phyloP scores from a whole-genome alignment of 2,797 vertebrate genomes.

The Morelia viridis region DNA sequence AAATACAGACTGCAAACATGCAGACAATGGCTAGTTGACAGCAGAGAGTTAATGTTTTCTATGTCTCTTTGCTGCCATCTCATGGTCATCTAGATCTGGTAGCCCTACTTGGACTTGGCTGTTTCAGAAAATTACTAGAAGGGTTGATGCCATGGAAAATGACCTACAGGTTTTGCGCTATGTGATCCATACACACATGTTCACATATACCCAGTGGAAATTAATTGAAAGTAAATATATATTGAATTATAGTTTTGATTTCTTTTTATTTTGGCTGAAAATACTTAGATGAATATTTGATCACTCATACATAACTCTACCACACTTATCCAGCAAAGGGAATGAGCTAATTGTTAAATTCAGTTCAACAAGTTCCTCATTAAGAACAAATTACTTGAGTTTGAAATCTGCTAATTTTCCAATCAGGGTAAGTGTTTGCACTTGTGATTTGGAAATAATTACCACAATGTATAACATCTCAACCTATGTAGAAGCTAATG shows the following conservation, averaged over 20 bases:
- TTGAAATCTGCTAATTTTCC: constrained; percentile 82
- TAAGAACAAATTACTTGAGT: constrained; percentile 79
- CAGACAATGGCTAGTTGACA: neutral
- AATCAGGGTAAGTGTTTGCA: constrained; percentile 82
- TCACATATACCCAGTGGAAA: neutral
- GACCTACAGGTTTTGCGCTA: neutral
- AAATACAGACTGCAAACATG: neutral
- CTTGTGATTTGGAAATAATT: constrained; percentile 82
- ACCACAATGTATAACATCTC: constrained; percentile 76
- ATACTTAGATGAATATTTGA: neutral
- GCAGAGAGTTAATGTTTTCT: neutral
- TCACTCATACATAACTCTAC: constrained; percentile 28
- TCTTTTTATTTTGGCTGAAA: neutral
- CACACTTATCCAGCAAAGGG: constrained; percentile 67
- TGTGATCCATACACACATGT: neutral
- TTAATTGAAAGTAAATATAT: neutral
- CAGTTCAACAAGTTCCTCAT: constrained; percentile 82
- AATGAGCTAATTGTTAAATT: constrained; percentile 81
- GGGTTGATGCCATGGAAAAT: neutral
- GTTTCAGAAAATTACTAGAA: neutral
- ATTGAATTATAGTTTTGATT: neutral
- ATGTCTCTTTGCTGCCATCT: neutral
- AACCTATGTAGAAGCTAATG: constrained; percentile 72
- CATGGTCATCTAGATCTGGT: neutral
- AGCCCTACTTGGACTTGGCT: neutral